Evolutionary conservation across 2,888 invertebrate genomes (phyloP).

Genomic region (Drosophila cyrtoloma): DNA sequence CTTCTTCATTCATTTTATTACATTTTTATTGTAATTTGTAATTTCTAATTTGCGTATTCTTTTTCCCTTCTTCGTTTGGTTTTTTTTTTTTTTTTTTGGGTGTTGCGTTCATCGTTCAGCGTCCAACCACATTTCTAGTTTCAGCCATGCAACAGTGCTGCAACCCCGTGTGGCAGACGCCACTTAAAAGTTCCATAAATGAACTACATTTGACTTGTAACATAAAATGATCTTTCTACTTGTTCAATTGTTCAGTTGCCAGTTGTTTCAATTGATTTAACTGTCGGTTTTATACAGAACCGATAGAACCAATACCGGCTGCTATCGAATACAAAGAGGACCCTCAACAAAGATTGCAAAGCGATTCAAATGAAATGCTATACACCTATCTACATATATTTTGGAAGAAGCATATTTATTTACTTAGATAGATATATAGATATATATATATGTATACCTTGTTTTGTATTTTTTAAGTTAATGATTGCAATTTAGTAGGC

Average conservation of each 20-base stretch:
- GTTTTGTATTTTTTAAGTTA: not conserved
- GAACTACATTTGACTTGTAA: not conserved
- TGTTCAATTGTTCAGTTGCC: not conserved
- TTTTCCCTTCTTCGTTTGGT: not conserved
- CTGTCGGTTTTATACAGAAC: not conserved
- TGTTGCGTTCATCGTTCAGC: not conserved
- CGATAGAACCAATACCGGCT: not conserved
- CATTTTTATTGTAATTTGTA: constrained; percentile 34
- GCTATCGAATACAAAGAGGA: not conserved
- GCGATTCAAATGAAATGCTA: not conserved
- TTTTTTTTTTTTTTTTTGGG: not conserved
- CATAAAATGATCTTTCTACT: too few species aligned
- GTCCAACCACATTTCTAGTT: not conserved
- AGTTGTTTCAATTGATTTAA: not conserved
- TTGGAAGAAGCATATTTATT: too few species aligned
- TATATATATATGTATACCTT: not conserved
- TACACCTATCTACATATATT: too few species aligned
- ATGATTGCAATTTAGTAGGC: not conserved
- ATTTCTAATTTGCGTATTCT: constrained; percentile 7
- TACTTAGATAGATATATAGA: not conserved
- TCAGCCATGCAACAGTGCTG: not conserved
- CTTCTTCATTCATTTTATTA: constrained; percentile 15
- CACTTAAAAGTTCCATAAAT: not conserved
- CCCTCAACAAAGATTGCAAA: not conserved
- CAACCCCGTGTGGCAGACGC: not conserved